Evolutionary conservation across 2,888 invertebrate species (phyloP), one percentile per base, ranked within the genome.

Genomic region (Macrostomum cliftonense): DNA sequence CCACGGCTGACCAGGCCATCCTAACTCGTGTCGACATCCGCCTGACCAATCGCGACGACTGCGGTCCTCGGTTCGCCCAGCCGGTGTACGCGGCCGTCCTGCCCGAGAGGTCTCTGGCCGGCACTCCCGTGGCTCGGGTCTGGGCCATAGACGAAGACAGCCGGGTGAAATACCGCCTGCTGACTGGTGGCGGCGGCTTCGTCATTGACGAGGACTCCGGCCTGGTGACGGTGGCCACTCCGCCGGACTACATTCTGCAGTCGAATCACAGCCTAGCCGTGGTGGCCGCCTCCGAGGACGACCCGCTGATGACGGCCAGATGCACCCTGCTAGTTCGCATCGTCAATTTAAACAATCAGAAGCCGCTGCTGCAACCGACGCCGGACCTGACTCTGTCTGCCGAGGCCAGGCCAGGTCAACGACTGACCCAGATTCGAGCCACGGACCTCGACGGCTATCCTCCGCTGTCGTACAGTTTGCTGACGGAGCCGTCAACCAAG

Each of bases 41-140:
- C 2, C 16, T 45, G 17, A 45, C 7, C 14, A 38, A 45, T 12
- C 14, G 16, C 2, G 45, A 45, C 36, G 45, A 45, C 45, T 37
- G 38, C 45, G 37, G 45, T 21, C 45, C 45, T 11, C 45, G 36
- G 9, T 45, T 45, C 38, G 20, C 45, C 13, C 45, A 45, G 36
- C 45, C 21, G 13, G n/a, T 14, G 4, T 13, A 37, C 16, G 14
- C 14, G 28, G 36, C 45, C 13, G 37, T 37, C 11, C 37, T 45
- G 16, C 38, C 37, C 37, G 45, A 45, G 45, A 45, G 36, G 13
- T 45, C 45, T 11, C 36, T 36, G 4, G 37, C 37, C 2, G 36
- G 38, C 36, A 20, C 45, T 11, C 21, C 45, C 11, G 45, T 45
- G 2, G 45, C 38, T 21, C 45, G 38, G 13, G 16, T 45, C 14